Evolutionary conservation across 2,113 vertebrate genomes (phyloP), one percentile per base, ranked within the genome.

Genomic region (Xyrauchen texanus): DNA sequence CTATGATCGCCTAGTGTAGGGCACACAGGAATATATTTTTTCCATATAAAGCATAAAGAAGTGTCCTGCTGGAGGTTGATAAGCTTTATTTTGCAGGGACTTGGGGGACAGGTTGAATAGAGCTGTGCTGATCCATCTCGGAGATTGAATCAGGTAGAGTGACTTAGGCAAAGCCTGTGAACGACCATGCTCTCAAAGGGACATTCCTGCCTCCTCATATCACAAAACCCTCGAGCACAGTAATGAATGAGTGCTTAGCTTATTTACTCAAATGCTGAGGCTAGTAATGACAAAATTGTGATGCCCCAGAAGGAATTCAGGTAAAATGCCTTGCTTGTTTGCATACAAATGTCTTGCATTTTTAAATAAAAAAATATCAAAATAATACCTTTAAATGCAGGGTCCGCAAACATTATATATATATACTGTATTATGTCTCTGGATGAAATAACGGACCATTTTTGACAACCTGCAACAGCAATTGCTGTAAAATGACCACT

Each of bases 81-180:
- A 77, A 77, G 79, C 70, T 74, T 76, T 77, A 49, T 45, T 72
- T 66, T 62, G 6, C 79, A 69, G 58, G 21, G 65, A 70, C 44
- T 47, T 65, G 46, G n/a, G 62, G 49, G 34, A 70, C 69, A 74
- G 81, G 21, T 67, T 74, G 69, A 82, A 82, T 71, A 61, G 34
- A 82, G 76, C 69, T 68, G 55, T 51, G 63, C 69, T 74, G 81
- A 82, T 78, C 63, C 63, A 74, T 78, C 76, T 78, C 42, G 55
- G 46, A 68, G 81, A 82, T 82, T 68, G 63, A 78, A 82, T 82
- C 81, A 81, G 74, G 21, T 68, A 60, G n/a, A 77, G 57, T 11
- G 76, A 61, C 51, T 57, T 68, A 49, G n/a, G 70, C 57, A 81
- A 53, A 55, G 53, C 51, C 45, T 77, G 10, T 46, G 53, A 49